Conservation (phyloP, 2,888 invertebrate species). For the Cephus runcator region DNA sequence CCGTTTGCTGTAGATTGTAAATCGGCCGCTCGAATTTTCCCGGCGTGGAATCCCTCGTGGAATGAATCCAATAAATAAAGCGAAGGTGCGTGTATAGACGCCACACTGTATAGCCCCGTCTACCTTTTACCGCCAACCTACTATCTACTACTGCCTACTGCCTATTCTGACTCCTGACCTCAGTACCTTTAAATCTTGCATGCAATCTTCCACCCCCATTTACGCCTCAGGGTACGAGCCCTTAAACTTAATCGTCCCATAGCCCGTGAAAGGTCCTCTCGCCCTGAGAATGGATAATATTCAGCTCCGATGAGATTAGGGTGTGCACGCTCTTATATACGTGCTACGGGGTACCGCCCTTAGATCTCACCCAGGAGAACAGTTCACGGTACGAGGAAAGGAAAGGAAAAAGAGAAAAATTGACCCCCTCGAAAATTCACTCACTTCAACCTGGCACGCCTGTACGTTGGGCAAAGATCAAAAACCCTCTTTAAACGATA, state of each 20-base stretch:
- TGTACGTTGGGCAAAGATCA: not conserved
- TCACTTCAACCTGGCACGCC: not conserved
- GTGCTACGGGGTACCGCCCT: not conserved
- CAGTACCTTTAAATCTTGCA: constrained; percentile 17
- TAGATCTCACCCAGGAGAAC: not conserved
- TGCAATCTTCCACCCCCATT: constrained; percentile 19
- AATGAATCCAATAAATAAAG: constrained; percentile 18
- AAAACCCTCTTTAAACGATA: not conserved
- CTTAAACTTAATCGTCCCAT: constrained; percentile 1
- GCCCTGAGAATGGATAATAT: not conserved
- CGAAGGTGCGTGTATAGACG: constrained; percentile 11
- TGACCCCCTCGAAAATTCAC: not conserved
- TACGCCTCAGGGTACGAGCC: not conserved
- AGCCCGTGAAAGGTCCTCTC: constrained; percentile 8
- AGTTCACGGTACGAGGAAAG: not conserved
- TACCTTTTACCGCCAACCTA: not conserved
- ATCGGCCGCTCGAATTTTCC: constrained; percentile 5
- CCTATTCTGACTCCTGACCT: not conserved
- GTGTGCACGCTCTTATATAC: not conserved
- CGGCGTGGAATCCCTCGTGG: constrained; percentile 7
- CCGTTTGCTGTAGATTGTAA: not conserved
- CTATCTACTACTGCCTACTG: not conserved
- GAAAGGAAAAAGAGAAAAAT: not conserved
- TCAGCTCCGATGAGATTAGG: not conserved
- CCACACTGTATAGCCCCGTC: not conserved